Evolutionary conservation across 2,888 invertebrate species (phyloP), one percentile per base, ranked within the genome.

Genomic region (Aleiodes alternator): DNA sequence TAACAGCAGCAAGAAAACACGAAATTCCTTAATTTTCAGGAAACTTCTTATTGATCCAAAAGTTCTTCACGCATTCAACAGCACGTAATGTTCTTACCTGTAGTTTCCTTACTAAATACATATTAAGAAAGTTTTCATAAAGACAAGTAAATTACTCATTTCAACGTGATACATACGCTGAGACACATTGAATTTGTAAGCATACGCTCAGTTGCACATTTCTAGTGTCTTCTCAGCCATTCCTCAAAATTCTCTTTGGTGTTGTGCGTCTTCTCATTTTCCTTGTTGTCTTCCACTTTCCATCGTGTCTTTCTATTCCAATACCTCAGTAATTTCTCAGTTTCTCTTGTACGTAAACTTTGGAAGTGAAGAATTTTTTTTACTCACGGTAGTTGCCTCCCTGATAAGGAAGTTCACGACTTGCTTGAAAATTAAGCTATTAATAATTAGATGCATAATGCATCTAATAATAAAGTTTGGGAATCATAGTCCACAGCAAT

Each of bases 161-260:
- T 70, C 64, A 64, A 70, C 70, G 53, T 23, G 64, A 31, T 16
- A 48, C 48, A 53, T 51, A 29, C 51, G 12, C 50, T 14, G 9
- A 53, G 61, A 70, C 64, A 69, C 51, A 51, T 16, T 57, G 56
- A 75, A 70, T 70, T 43, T 64, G 56, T 12, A n/a, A 64, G 70
- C 29, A 48, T 56, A 61, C 34, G 56, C 64, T 70, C 57, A 50
- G 64, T 51, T 70, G 69, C 70, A 70, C 59, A 70, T 55, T 64
- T 55, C 31, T 50, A 51, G 23, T 53, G 61, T 71, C 31, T 34
- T 56, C 56, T 75, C 56, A 55, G 61, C 53, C 56, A 55, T 75
- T 43, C 16, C 64, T 75, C 57, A 50, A 55, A 29, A 50, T 50
- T 74, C 51, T 61, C 69, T n/a, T 9, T 43, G 9, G 38, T 72